Percentiles rank a stretch among this genome's conserved stretches.
Evolutionary conservation across 2,888 invertebrate genomes (phyloP).

Genomic region (Parthenolecanium corni): DNA sequence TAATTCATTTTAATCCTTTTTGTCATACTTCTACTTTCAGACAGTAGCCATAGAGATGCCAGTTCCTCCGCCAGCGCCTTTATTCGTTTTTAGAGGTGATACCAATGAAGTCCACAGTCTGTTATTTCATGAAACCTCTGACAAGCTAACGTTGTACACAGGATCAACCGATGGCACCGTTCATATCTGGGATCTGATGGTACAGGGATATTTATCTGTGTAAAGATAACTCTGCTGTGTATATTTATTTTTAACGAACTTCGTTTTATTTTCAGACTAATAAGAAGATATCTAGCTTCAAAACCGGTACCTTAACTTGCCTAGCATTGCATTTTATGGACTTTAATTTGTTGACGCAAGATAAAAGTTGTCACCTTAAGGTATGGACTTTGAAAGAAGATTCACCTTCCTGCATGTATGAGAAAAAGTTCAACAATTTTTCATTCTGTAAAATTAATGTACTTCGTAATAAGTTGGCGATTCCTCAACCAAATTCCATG

Average conservation of each 20-base stretch:
- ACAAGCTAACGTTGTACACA: slow-evolving; percentile 50
- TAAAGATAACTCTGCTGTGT: neutral
- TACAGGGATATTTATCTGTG: slow-evolving; percentile 36
- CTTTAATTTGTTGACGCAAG: slow-evolving; percentile 56
- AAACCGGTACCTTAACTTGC: slow-evolving; percentile 42
- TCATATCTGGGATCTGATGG: slow-evolving; percentile 68
- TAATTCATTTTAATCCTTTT: too few relatives aligned
- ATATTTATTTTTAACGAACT: neutral
- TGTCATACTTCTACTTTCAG: too few relatives aligned
- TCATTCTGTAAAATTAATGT: slow-evolving; percentile 21
- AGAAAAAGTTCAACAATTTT: slow-evolving; percentile 38
- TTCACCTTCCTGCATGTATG: slow-evolving; percentile 39
- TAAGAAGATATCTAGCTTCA: slow-evolving; percentile 36
- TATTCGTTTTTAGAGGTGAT: slow-evolving; percentile 58
- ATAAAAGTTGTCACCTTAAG: slow-evolving; percentile 59
- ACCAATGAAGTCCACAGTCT: slow-evolving; percentile 61
- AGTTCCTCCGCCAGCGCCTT: slow-evolving; percentile 55
- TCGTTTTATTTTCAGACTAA: neutral
- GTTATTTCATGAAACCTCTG: slow-evolving; percentile 44
- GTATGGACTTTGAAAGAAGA: slow-evolving; percentile 51
- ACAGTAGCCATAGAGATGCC: too few relatives aligned
- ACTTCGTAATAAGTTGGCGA: neutral
- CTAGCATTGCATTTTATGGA: slow-evolving; percentile 49
- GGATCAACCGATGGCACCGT: slow-evolving; percentile 63
- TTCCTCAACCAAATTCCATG: slow-evolving; percentile 9